Percentiles rank a stretch among this genome's conserved stretches.
phyloP scores from a whole-genome alignment of 2,888 invertebrate species.

The Eupithecia subumbrata region DNA sequence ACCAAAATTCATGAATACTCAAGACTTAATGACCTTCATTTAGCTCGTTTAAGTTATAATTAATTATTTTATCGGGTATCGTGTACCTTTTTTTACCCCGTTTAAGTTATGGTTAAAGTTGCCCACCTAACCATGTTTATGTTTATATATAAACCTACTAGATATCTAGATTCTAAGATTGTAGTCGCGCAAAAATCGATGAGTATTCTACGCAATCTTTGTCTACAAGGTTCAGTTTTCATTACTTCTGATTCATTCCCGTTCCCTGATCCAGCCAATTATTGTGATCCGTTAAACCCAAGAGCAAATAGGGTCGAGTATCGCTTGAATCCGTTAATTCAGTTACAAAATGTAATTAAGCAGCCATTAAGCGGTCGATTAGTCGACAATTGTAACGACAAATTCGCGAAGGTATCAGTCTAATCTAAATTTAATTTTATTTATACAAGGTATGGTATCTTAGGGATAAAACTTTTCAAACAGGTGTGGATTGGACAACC shows the following conservation, averaged over 20 bases:
- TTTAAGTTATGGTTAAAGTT: neutral
- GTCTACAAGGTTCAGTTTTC: neutral
- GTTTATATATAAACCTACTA: neutral
- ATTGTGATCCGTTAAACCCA: constrained; percentile 16
- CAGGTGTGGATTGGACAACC: too few relatives aligned
- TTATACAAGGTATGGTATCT: neutral
- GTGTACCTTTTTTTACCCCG: too few relatives aligned
- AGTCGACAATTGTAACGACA: constrained; percentile 38
- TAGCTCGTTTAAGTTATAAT: too few relatives aligned
- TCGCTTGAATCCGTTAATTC: constrained; percentile 46
- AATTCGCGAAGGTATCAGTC: constrained; percentile 22
- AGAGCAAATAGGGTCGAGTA: constrained; percentile 40
- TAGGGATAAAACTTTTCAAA: neutral
- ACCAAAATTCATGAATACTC: too few relatives aligned
- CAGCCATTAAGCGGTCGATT: constrained; percentile 43
- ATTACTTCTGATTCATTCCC: neutral
- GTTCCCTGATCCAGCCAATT: constrained; percentile 1
- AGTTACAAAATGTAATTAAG: constrained; percentile 48
- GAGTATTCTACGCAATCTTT: neutral
- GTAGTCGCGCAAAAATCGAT: neutral
- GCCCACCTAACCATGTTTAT: neutral
- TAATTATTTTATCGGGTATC: too few relatives aligned
- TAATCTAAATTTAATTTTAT: constrained; percentile 32
- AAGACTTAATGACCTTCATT: too few relatives aligned
- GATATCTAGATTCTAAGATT: neutral